Percentiles rank a stretch among this genome's conserved stretches.
Evolutionary conservation across 2,888 invertebrate species (phyloP).

Genomic region (Dioctria linearis): DNA sequence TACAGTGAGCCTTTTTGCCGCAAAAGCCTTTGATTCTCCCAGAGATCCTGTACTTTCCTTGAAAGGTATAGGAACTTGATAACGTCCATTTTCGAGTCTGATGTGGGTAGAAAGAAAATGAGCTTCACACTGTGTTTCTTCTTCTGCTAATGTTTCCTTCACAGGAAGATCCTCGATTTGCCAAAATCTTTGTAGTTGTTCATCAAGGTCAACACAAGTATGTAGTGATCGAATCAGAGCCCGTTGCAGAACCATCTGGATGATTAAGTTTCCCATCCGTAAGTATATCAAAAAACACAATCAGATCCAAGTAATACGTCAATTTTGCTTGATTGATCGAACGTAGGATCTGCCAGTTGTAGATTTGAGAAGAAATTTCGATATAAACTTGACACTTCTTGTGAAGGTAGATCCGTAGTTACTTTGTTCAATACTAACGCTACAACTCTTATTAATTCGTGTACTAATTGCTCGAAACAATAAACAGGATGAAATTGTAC

Average conservation of each 20-base stretch:
- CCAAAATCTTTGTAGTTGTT: background rate
- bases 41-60: background rate
- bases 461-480: too few species aligned
- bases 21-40: background rate
- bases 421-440: background rate
- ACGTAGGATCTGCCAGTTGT: background rate
- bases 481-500: too few species aligned
- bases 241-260: background rate
- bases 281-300: background rate
- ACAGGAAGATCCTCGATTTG: background rate
- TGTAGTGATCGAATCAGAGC: background rate
- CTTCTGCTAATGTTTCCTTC: too few species aligned
- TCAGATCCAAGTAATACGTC: background rate
- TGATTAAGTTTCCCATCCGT: background rate
- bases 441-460: background rate
- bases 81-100: background rate
- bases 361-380: background rate
- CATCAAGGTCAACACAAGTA: background rate
- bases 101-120: background rate
- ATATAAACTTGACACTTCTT: background rate
- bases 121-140: background rate
- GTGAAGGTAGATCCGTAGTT: background rate
- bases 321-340: background rate
- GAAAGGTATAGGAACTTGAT: too few species aligned
- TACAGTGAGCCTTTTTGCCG: background rate